These are phyloP conservation scores for Ceratotherium simum DNA, from an alignment of 2,113 vertebrate genomes.

Conservation along the genomic window DNA sequence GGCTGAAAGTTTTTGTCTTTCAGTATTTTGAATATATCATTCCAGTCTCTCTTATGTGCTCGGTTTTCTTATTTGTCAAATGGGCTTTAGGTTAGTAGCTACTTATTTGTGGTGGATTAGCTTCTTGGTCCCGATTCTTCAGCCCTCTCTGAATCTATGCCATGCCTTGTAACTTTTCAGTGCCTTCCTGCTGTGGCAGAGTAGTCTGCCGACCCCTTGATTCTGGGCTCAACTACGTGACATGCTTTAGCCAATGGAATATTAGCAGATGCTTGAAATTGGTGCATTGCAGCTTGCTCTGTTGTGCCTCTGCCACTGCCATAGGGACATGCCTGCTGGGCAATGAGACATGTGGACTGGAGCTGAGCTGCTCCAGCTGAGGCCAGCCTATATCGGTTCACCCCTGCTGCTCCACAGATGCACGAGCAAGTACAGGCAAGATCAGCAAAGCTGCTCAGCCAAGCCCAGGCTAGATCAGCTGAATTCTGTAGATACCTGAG, in stretches of 20 bases:
- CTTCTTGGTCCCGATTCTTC: background rate
- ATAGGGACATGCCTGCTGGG: background rate
- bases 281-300: background rate
- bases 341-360: background rate
- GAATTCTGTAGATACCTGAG: background rate
- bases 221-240: background rate
- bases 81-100: background rate
- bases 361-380: background rate
- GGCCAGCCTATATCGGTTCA: background rate
- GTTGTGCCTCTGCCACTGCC: background rate
- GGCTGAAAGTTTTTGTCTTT: no score
- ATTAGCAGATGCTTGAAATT: background rate
- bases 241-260: background rate
- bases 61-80: background rate
- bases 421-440: background rate
- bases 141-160: background rate
- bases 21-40: no score
- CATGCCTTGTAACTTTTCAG: conserved; percentile 8
- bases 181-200: background rate
- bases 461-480: background rate
- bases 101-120: background rate
- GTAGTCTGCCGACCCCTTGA: background rate
- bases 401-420: background rate
- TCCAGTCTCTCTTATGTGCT: background rate
- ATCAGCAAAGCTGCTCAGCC: background rate